Evolutionary conservation across 2,797 vertebrate species (phyloP).

Genomic region (Nyctalus aviator): DNA sequence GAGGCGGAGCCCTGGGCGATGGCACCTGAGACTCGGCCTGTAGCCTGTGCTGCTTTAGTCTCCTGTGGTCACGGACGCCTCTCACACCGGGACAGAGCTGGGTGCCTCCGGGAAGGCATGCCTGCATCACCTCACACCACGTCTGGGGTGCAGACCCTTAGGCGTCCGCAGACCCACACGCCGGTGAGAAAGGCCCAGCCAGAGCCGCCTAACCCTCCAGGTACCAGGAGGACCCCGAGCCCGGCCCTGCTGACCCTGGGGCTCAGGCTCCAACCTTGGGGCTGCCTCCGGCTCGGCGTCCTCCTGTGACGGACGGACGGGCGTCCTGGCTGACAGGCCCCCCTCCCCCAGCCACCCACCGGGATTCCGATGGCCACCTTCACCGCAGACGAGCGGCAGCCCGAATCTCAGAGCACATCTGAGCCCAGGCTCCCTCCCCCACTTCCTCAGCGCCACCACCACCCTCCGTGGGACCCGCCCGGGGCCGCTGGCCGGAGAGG

Average conservation of each 20-base stretch:
- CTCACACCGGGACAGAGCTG: not conserved
- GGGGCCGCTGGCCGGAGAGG: not conserved
- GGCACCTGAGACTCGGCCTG: too few species aligned
- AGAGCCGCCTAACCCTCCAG: not conserved
- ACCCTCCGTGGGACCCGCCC: not conserved
- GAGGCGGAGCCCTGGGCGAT: too few species aligned
- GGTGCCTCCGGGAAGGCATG: not conserved
- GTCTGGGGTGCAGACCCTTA: not conserved
- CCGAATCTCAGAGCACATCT: not conserved
- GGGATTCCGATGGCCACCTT: not conserved
- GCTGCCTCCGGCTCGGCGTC: not conserved
- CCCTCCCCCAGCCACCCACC: not conserved
- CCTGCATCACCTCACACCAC: not conserved
- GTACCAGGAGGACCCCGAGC: rapidly evolving
- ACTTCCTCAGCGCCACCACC: not conserved
- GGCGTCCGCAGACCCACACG: too few species aligned
- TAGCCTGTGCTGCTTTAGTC: not conserved
- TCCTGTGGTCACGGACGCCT: not conserved
- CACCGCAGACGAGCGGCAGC: not conserved
- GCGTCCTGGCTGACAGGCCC: not conserved
- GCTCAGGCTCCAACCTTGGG: not conserved
- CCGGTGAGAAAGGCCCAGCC: not conserved
- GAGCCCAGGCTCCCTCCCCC: rapidly evolving
- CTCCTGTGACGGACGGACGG: not conserved
- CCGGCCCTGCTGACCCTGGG: not conserved